A percentile compares a stretch with the other conserved stretches of the same genome.
phyloP scores from a whole-genome alignment of 2,113 vertebrate species.

The Triplophysa dalaica region DNA sequence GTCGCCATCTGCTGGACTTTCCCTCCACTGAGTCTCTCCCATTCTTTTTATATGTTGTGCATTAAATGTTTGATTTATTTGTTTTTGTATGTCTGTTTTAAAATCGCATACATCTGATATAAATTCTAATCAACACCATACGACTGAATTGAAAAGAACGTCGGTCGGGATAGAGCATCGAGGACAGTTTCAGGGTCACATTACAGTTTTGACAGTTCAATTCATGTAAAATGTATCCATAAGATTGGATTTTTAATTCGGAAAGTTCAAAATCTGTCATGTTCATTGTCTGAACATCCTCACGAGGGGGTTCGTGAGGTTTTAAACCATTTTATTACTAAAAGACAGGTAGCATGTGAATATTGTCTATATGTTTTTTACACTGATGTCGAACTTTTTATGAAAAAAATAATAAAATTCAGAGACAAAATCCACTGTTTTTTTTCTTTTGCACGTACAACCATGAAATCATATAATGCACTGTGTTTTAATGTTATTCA shows the following conservation, averaged over 20 bases:
- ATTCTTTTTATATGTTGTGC: neutral
- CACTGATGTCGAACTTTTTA: constrained; percentile 16
- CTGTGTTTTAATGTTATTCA: no score
- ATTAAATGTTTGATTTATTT: neutral
- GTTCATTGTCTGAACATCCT: neutral
- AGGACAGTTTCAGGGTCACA: neutral
- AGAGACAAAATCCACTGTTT: neutral
- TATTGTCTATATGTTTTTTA: constrained; percentile 26
- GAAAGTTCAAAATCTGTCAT: neutral
- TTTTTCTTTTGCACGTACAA: neutral
- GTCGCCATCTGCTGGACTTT: constrained; percentile 42
- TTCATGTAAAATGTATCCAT: neutral
- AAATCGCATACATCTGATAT: neutral
- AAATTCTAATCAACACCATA: neutral
- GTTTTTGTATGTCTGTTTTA: neutral
- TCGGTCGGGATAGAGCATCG: neutral
- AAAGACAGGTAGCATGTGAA: constrained; percentile 4
- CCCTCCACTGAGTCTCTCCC: neutral
- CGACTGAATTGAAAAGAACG: neutral
- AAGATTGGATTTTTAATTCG: neutral
- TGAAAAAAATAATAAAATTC: constrained; percentile 24
- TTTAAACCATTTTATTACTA: neutral
- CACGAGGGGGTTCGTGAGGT: neutral
- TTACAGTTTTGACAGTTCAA: neutral
- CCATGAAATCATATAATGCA: no score